Evolutionary conservation across 2,113 vertebrate genomes (phyloP), one percentile per base, ranked within the genome.

Genomic region (Proteles cristata): DNA sequence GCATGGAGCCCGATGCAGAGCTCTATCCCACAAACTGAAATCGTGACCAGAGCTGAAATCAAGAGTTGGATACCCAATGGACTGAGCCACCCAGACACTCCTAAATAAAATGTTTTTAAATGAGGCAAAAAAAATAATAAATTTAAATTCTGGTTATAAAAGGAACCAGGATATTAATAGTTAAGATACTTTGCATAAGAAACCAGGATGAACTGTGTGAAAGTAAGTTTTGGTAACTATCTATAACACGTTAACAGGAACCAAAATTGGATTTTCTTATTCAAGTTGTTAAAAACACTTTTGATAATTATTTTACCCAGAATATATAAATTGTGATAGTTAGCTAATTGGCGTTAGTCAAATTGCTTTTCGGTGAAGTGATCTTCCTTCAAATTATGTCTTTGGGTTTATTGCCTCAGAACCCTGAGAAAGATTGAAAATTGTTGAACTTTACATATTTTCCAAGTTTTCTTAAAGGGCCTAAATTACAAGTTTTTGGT

Each of bases 141-240:
- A 87, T 82, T 77, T 74, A 87, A 87, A 84, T 90, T 87, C 8
- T 28, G 28, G 73, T 94, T 94, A 0, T n/a, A 66, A 81, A 81
- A 48, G 19, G 79, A 93, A 83, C 81, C 14, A 65, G 11, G 84
- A 85, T 88, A 83, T 71, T 93, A 86, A 48, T 83, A 73, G 31
- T 88, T 88, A 28, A 95, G 68, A 84, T 11, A 39, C 31, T 95
- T 76, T 25, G 31, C 28, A 73, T 81, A 50, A 92, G 73, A 84
- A 88, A 65, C 68, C 11, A 88, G 28, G 61, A 68, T 74, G 48
- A 88, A 50, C 26, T 92, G 39, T 76, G 7, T 83, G 73, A 95
- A 88, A 81, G n/a, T n/a, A 95, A 63, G 48, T 92, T 93, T 90
- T 92, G 23, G 14, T 86, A 65, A 80, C 45, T 88, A 3, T 93